Evolutionary conservation across 2,113 vertebrate species (phyloP).

Genomic region (Shinisaurus crocodilurus): DNA sequence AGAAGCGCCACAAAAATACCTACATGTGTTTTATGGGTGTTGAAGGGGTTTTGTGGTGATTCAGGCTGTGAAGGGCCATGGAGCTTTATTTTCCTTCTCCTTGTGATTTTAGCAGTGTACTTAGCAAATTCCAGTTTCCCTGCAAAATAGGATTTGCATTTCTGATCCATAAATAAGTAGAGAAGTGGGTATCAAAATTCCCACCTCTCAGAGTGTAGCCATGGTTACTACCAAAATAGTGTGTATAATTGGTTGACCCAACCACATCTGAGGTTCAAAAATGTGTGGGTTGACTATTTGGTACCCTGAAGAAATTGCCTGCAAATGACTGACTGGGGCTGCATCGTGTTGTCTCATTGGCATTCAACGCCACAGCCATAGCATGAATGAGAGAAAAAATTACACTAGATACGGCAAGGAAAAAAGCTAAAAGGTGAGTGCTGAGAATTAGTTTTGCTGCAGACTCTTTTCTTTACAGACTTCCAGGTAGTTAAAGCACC

Average conservation of each 20-base stretch:
- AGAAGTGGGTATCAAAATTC: slow-evolving; percentile 41
- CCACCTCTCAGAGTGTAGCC: slow-evolving; percentile 11
- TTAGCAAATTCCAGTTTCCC: slow-evolving; percentile 46
- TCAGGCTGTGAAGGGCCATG: not conserved
- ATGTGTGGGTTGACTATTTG: slow-evolving; percentile 20
- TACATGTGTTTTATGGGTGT: not conserved
- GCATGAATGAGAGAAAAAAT: slow-evolving; percentile 32
- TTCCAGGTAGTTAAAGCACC: slow-evolving; percentile 7
- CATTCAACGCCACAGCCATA: slow-evolving; percentile 33
- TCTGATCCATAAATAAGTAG: slow-evolving; percentile 31
- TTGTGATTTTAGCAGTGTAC: slow-evolving; percentile 35
- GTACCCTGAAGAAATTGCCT: slow-evolving; percentile 16
- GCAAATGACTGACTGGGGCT: not conserved
- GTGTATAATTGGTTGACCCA: not conserved
- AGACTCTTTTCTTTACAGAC: not conserved
- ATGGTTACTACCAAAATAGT: slow-evolving; percentile 44
- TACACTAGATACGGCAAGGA: slow-evolving; percentile 7
- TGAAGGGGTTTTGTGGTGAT: slow-evolving; percentile 31
- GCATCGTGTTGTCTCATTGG: slow-evolving; percentile 2
- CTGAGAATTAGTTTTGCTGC: slow-evolving; percentile 8
- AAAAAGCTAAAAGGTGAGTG: slow-evolving; percentile 7
- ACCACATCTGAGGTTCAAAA: not conserved
- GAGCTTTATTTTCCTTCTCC: slow-evolving; percentile 42
- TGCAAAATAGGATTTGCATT: slow-evolving; percentile 48
- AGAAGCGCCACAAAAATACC: slow-evolving; percentile 21